Base-by-base conservation (phyloP, 1,140 invertebrate genomes). In the Anthonomus grandis region DNA sequence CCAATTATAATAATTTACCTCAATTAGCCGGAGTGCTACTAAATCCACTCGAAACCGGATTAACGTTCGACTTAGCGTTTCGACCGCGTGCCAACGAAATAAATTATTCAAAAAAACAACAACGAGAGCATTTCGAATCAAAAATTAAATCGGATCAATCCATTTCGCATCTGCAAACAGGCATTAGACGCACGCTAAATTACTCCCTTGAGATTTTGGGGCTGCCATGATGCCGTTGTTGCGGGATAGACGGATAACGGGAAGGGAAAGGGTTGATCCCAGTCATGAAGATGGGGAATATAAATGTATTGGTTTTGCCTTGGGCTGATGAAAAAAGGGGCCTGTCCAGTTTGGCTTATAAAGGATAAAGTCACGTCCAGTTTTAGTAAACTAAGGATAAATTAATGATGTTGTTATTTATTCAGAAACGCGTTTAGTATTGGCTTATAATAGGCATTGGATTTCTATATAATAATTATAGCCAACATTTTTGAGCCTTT, bases 181-280 rank as follows among this genome's bases (percentile, higher is more conserved):
- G 55, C 37, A 57, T 57, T 57, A 57, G 55, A 50, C 55, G 23
- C 46, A 60, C 58, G 52, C 45, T 56, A 54, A 60, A 60, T 56
- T 54, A 60, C 51, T 22, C 58, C 31, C 52, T 56, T 15, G 52
- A 60, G 58, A 25, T 56, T 55, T 60, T 34, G n/a, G n/a, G n/a
- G n/a, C n/a, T n/a, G 15, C 5, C 10, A 45, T 24, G 19, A 41
- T 47, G 37, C 46, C 36, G 44, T 13, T 47, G 25, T 10, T 21
- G 42, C 3, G 57, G 37, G 22, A 4, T n/a, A n/a, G n/a, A n/a
- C n/a, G n/a, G 5, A 27, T 23, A 25, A 18, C 12, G 48, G 49
- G 19, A 52, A 47, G 17, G 19, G 39, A 50, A 57, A 57, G 46
- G 55, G 55, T 50, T 57, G 54, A 38, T 25, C 39, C 12, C 22